Evolutionary conservation across 1,140 invertebrate genomes (phyloP), one percentile per base, ranked within the genome.

Genomic region (Neodiprion pinetum): DNA sequence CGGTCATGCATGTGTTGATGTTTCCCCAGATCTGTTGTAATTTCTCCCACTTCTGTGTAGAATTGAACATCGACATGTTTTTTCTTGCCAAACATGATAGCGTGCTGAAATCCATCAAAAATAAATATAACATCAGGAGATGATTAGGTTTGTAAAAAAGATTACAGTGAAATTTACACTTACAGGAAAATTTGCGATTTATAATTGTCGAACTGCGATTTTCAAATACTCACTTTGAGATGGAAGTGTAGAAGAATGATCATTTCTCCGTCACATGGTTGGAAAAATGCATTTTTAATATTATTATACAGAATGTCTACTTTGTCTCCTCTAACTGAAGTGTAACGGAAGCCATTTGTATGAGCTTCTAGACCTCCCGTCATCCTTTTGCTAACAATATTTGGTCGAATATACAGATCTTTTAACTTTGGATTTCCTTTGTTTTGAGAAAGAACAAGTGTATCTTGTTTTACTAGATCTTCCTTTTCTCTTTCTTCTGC

Each of bases 231-330:
- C 85, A 95, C 94, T 90, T 98, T 99, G 48, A 99, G 90, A 90
- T 99, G 97, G 85, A 99, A 99, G 91, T 99, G 99, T 68, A 99
- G 90, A 9, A 99, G 88, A 84, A 99, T 99, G 72, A 99, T 99
- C 98, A 99, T 99, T 91, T 99, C 99, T 74, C 97, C 96, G 88
- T 99, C 98, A 88, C 98, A 99, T 0, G 99, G 98, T 90, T 99
- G 98, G 88, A 99, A 99, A 89, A 99, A 99, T 8, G 99, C 98
- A 87, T 99, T 98, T 85, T 99, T 99, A 77, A 99, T 99, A 87
- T 99, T 99, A 89, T 99, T 99, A 84, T 99, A 99, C 21, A 99
- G 89, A 80, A 99, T 99, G 84, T 99, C 99, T 1, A 99, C 98
- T 92, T 99, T 99, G 83, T 99, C 98, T 10, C 98, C 98, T 80